Conservation (phyloP, 2,797 vertebrate genomes). For the Platalea minor region DNA sequence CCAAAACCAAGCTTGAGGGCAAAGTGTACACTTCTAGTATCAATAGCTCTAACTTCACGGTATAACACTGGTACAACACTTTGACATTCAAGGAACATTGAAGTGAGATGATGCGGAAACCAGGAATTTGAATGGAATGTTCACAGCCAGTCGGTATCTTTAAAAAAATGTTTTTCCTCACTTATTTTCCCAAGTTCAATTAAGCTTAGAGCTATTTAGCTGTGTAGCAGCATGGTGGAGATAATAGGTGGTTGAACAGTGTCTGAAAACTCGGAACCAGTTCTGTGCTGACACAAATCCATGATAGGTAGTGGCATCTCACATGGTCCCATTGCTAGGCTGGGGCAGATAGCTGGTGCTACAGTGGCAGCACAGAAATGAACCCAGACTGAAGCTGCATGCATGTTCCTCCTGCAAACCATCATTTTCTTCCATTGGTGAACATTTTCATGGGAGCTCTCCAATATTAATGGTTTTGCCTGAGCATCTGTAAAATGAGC, state of each 20-base stretch:
- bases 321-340: accelerated
- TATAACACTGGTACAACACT: neutral
- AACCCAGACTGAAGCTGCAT: neutral
- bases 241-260: neutral
- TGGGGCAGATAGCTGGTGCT: neutral
- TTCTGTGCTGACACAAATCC: neutral
- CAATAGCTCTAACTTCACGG: neutral
- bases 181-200: neutral
- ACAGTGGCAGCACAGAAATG: neutral
- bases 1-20: neutral
- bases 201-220: neutral
- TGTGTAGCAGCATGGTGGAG: neutral
- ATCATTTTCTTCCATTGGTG: neutral
- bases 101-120: neutral
- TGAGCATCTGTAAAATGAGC: neutral
- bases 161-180: neutral
- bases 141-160: neutral
- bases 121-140: neutral
- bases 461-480: neutral
- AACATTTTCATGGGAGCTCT: neutral
- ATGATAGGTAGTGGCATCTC: neutral
- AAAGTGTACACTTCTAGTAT: neutral
- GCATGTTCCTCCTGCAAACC: neutral
- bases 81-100: neutral
- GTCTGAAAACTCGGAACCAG: neutral